These are phyloP conservation scores for Mixornis gularis DNA, from an alignment of 2,113 vertebrate genomes.

Conservation along the genomic window DNA sequence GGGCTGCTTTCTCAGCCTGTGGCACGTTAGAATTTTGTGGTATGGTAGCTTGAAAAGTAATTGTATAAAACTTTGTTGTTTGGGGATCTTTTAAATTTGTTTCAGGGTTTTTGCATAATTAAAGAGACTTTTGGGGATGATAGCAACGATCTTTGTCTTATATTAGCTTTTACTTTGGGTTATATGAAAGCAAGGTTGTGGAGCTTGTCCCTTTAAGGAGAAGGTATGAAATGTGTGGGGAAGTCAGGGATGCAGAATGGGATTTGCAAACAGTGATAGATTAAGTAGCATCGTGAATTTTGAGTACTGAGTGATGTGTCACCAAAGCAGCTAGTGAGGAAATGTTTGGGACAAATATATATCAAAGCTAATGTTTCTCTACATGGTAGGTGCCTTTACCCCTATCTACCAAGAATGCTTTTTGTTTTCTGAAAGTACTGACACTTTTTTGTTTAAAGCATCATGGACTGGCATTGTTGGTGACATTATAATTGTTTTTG, in stretches of 20 bases:
- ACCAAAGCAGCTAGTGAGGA: neutral
- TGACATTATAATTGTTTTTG: neutral
- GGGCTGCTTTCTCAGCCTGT: neutral
- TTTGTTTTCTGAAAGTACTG: neutral
- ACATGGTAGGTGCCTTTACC: neutral
- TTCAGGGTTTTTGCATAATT: neutral
- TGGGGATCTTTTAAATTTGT: neutral
- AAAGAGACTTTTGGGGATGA: neutral
- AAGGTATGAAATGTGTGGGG: neutral
- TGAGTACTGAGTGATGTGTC: neutral
- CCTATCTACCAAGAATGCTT: neutral
- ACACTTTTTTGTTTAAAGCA: neutral
- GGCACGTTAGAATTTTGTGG: rapidly evolving
- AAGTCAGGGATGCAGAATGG: neutral
- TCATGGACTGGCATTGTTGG: neutral
- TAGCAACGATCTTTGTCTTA: neutral
- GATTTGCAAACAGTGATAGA: neutral
- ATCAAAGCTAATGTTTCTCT: neutral
- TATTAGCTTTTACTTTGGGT: neutral
- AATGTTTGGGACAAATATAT: neutral
- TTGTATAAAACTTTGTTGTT: neutral
- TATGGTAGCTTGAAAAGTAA: neutral
- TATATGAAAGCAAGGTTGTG: neutral
- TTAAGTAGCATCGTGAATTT: neutral
- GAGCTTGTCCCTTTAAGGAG: neutral